Percentiles rank a stretch among this genome's conserved stretches.
Evolutionary conservation across 2,113 vertebrate genomes (phyloP).

Genomic region (Eonycteris spelaea): DNA sequence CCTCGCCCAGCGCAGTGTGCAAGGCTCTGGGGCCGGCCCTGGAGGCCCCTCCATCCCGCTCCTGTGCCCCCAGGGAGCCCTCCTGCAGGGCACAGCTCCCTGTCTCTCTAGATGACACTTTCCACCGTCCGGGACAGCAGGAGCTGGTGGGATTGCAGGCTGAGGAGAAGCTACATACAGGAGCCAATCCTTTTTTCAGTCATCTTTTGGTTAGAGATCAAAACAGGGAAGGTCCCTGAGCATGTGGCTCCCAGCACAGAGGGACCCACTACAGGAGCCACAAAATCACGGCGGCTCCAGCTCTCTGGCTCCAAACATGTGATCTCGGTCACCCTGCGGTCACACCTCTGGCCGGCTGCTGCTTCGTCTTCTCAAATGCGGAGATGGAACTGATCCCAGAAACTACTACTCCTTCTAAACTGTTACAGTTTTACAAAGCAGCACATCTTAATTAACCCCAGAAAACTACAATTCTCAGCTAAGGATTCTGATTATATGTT

Average conservation of each 20-base stretch:
- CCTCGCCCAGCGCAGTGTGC: accelerated
- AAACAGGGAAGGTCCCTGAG: neutral
- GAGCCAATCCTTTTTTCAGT: neutral
- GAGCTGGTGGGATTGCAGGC: neutral
- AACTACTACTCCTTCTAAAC: neutral
- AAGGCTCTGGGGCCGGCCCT: neutral
- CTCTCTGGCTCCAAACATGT: accelerated
- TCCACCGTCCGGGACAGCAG: neutral
- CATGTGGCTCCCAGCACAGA: neutral
- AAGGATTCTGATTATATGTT: neutral
- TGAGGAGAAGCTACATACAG: neutral
- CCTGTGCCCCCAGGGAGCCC: neutral
- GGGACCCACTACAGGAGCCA: accelerated
- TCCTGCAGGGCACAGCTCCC: neutral
- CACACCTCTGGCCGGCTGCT: neutral
- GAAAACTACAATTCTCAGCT: neutral
- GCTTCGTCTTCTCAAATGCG: neutral
- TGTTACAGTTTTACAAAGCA: neutral
- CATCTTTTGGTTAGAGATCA: neutral
- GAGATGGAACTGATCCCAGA: neutral
- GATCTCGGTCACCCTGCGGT: neutral
- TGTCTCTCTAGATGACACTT: accelerated
- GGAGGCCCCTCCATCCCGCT: neutral
- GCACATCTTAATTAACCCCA: neutral
- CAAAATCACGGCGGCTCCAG: accelerated